phyloP scores from a whole-genome alignment of 2,113 vertebrate genomes.

The Plecotus auritus region DNA sequence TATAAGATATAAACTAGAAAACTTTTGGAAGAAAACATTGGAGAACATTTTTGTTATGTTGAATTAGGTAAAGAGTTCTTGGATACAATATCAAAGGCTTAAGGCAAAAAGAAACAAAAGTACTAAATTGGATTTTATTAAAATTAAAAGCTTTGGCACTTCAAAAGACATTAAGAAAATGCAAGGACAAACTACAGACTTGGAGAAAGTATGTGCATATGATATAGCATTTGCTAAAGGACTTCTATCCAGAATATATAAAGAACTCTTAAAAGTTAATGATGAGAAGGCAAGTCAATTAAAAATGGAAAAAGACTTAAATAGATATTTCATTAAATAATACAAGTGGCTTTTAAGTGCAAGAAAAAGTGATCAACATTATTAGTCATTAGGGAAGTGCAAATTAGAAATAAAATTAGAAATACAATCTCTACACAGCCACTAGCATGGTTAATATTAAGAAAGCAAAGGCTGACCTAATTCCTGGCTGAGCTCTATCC shows the following conservation, averaged over 20 bases:
- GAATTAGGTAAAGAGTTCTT: neutral
- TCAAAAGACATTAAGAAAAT: slow-evolving; percentile 20
- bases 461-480: neutral
- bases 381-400: neutral
- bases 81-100: neutral
- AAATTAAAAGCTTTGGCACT: neutral
- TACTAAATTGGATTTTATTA: slow-evolving; percentile 3
- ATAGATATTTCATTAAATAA: neutral
- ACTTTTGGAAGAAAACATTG: neutral
- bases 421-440: neutral
- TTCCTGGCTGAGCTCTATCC: neutral
- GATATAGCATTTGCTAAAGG: slow-evolving; percentile 17
- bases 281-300: neutral
- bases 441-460: neutral
- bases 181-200: neutral
- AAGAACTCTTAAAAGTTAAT: neutral
- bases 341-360: neutral
- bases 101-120: slow-evolving; percentile 34
- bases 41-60: slow-evolving; percentile 24
- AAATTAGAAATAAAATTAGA: slow-evolving; percentile 19
- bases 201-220: slow-evolving; percentile 27
- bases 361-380: slow-evolving; percentile 8
- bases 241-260: neutral
- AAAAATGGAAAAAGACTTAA: neutral
- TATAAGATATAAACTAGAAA: slow-evolving; percentile 19